phyloP scores from a whole-genome alignment of 2,797 vertebrate species.

The Pelobates cultripes region DNA sequence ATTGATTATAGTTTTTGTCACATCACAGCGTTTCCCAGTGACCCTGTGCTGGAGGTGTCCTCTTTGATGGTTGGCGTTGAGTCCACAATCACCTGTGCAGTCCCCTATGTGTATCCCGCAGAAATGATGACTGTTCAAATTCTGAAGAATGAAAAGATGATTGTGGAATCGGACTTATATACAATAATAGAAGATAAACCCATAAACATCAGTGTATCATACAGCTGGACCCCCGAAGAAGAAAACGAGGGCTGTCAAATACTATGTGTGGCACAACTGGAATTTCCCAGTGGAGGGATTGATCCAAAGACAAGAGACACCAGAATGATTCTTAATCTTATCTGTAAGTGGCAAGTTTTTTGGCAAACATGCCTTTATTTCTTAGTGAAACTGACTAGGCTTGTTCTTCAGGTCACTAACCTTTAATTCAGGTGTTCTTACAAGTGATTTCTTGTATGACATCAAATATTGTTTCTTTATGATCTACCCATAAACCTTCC shows the following conservation, averaged over 20 bases:
- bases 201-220: conserved; percentile 67
- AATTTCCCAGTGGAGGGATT: conserved; percentile 46
- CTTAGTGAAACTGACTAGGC: not conserved
- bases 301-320: conserved; percentile 61
- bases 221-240: conserved; percentile 57
- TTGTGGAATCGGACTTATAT: conserved; percentile 10
- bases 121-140: conserved; percentile 72
- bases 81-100: conserved; percentile 68
- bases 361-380: not conserved
- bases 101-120: conserved; percentile 74
- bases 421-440: no score
- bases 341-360: conserved; percentile 75
- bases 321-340: conserved; percentile 65
- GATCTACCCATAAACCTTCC: no score
- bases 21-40: conserved; percentile 80
- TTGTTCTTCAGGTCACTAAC: not conserved
- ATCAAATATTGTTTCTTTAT: no score
- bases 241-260: conserved; percentile 70
- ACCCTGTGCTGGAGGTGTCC: conserved; percentile 73
- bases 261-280: conserved; percentile 75
- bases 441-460: no score
- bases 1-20: not conserved
- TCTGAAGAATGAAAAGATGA: conserved; percentile 57
- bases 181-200: fast-evolving
- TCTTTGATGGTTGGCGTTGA: conserved; percentile 65